These are phyloP conservation scores for Tyto alba DNA, from an alignment of 2,113 vertebrate genomes.

Conservation along the genomic window DNA sequence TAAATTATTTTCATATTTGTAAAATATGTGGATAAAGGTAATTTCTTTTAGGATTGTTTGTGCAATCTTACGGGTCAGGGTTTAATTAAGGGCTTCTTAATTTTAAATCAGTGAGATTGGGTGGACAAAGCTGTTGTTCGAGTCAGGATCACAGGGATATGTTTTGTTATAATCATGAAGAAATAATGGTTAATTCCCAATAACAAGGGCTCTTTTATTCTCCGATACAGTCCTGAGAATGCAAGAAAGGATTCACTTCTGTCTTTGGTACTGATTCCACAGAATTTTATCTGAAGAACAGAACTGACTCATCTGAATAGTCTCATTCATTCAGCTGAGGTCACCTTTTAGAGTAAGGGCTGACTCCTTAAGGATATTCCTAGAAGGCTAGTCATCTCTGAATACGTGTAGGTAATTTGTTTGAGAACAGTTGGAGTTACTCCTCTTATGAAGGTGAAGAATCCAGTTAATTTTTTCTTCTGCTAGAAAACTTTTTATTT, in stretches of 20 bases:
- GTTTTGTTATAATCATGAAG: not conserved
- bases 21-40: not conserved
- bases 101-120: not conserved
- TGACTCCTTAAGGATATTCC: not conserved
- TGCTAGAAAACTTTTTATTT: not conserved
- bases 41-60: not conserved
- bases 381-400: not conserved
- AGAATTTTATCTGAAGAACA: slow-evolving; percentile 8
- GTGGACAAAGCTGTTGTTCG: not conserved
- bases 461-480: not conserved
- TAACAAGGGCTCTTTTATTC: not conserved
- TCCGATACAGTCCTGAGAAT: not conserved
- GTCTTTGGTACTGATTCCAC: not conserved
- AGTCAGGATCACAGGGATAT: not conserved
- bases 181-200: not conserved
- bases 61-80: not conserved
- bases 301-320: not conserved
- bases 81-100: not conserved
- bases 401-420: not conserved
- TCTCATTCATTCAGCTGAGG: slow-evolving; percentile 17
- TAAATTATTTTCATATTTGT: not conserved
- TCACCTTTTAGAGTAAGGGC: slow-evolving; percentile 22
- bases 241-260: not conserved
- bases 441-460: not conserved
- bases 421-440: not conserved